Conservation (phyloP, 2,888 invertebrate genomes). For the Cetonia aurata region DNA sequence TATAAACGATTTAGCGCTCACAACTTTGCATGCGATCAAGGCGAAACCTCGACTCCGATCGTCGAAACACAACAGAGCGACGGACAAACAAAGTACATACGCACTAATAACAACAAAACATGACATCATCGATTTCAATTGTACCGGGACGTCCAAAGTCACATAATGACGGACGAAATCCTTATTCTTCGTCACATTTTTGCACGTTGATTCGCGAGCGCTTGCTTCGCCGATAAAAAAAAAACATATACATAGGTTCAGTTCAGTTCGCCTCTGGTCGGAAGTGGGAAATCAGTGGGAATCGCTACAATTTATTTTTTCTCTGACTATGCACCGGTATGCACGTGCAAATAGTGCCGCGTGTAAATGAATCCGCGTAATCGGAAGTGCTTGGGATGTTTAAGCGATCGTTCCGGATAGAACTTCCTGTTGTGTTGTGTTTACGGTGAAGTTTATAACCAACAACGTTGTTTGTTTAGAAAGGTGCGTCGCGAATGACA, state of each 20-base stretch:
- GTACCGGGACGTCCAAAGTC: not conserved
- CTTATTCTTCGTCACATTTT: not conserved
- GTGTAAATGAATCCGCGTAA: not conserved
- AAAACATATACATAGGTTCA: slow-evolving; percentile 19
- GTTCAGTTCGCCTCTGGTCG: slow-evolving; percentile 24
- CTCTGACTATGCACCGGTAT: not conserved
- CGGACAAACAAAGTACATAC: not conserved
- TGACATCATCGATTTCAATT: slow-evolving; percentile 6
- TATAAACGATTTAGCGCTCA: no score
- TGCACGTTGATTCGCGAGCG: slow-evolving; percentile 21
- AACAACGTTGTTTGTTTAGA: not conserved
- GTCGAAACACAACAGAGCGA: not conserved
- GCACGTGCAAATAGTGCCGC: not conserved
- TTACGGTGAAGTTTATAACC: not conserved
- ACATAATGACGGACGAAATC: no score
- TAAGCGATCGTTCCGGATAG: not conserved
- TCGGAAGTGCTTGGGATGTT: no score
- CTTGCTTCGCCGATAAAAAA: not conserved
- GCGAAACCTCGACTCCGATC: no score
- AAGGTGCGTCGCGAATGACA: not conserved
- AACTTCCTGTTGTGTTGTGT: not conserved
- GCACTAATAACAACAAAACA: not conserved
- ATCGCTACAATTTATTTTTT: slow-evolving; percentile 9
- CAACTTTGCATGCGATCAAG: no score
- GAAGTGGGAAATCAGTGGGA: no score